Evolutionary conservation across 2,888 invertebrate species (phyloP), one percentile per base, ranked within the genome.

Genomic region (Lasioglossum vierecki): DNA sequence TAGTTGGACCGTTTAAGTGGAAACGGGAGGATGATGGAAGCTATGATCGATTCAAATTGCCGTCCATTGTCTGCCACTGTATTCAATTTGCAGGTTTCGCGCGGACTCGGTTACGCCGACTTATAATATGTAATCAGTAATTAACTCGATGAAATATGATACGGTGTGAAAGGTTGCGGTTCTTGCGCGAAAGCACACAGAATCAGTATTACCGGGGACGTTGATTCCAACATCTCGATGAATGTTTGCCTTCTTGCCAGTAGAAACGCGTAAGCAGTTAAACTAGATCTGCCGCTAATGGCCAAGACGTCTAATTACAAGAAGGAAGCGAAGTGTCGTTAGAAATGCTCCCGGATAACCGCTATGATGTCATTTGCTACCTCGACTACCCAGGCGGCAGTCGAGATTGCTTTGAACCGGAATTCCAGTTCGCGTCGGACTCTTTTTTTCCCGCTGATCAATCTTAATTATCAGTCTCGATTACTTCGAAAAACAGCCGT

Each of bases 301-400:
- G 83, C 86, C 80, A 74, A 85, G 85, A 73, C 83, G 90, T 87
- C 89, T 92, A 92, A 92, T 92, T 91, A 91, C 91, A 87, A 88
- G 88, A 86, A 86, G 90, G 89, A 88, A 90, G 87, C 86, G 63
- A 87, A 87, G 85, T 85, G 86, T 88, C 89, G 83, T 90, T 88
- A 85, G 88, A 89, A 88, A 86, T 80, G 82, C 71, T 87, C 82
- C 76, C 53, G 83, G 84, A 88, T 89, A 88, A 90, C 87, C 87
- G 75, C 87, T 72, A 71, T 78, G 85, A 88, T 82, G 82, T 88
- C 86, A 79, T 83, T 87, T 81, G 81, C 63, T 86, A 66, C 82
- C 76, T 76, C 70, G 70, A 70, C 66, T 78, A 77, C 49, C 71
- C 76, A 11, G 57, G 79, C 77, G 57, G 83, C 77, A 72, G 63